Percentiles rank a stretch among this genome's conserved stretches.
Evolutionary conservation across 2,888 invertebrate species (phyloP).

Genomic region (Zygothrica quintamaculata): DNA sequence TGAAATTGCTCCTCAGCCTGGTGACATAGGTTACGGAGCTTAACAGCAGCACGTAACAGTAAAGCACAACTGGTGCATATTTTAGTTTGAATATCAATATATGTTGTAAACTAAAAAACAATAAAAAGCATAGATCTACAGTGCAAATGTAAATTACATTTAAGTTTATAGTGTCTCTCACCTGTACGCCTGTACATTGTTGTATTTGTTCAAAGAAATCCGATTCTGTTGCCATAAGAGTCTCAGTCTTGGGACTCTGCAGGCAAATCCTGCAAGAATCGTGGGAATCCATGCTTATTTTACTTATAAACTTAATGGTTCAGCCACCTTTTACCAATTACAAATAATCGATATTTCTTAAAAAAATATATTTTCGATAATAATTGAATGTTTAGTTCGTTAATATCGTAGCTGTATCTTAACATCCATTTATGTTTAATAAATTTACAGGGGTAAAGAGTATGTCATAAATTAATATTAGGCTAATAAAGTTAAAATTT

Average conservation of each 20-base stretch:
- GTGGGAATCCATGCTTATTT: constrained; percentile 33
- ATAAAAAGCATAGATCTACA: not conserved
- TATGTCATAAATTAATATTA: too few relatives aligned
- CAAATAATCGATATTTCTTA: constrained; percentile 13
- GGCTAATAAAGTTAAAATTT: too few relatives aligned
- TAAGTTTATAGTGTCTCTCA: constrained; percentile 24
- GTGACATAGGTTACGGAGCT: constrained; percentile 59
- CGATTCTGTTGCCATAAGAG: constrained; percentile 42
- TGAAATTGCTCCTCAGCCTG: constrained; percentile 48
- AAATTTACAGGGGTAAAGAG: too few relatives aligned
- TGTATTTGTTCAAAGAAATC: constrained; percentile 59
- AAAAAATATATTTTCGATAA: too few relatives aligned
- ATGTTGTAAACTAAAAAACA: constrained; percentile 51
- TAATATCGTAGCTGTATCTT: too few relatives aligned
- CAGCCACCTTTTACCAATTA: not conserved
- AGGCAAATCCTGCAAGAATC: constrained; percentile 75
- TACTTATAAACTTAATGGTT: constrained; percentile 5
- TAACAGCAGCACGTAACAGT: constrained; percentile 61
- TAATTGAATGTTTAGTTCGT: too few relatives aligned
- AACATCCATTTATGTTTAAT: too few relatives aligned
- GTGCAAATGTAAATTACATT: not conserved
- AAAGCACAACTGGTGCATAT: constrained; percentile 70
- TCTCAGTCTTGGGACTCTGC: constrained; percentile 49
- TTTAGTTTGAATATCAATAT: constrained; percentile 49
- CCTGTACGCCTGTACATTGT: constrained; percentile 72